Conservation (phyloP, 2,113 vertebrate species). For the Corythaeola cristata region DNA sequence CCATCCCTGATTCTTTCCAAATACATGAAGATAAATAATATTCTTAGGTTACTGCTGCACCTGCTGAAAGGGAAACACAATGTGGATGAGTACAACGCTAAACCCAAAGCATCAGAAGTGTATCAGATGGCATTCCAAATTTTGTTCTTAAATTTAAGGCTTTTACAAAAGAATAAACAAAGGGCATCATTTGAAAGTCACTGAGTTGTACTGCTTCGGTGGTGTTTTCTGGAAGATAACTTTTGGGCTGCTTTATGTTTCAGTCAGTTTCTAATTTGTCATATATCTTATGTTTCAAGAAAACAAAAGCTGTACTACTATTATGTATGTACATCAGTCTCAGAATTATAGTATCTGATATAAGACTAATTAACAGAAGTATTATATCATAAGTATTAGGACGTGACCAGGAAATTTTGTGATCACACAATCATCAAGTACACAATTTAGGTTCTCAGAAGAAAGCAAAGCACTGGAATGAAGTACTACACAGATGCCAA, state of each 20-base stretch:
- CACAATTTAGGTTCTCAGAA: background rate
- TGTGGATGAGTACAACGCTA: background rate
- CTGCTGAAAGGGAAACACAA: background rate
- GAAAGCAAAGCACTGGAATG: background rate
- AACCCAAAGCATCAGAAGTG: background rate
- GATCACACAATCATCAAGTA: background rate
- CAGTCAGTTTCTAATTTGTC: background rate
- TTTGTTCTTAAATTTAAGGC: background rate
- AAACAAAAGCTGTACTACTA: background rate
- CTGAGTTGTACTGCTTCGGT: background rate
- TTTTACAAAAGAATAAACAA: background rate
- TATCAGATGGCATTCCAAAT: background rate
- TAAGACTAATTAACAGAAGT: background rate
- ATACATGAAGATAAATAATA: background rate
- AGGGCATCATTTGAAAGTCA: background rate
- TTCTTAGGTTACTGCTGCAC: accelerated
- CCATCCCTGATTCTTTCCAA: background rate
- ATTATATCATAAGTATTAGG: background rate
- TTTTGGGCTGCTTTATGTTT: background rate
- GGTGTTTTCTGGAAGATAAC: background rate
- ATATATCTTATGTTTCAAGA: background rate
- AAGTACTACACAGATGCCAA: background rate
- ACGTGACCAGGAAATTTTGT: background rate
- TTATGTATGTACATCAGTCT: background rate
- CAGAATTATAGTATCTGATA: background rate